Evolutionary conservation across 2,797 vertebrate genomes (phyloP).

Genomic region (Xenops minutus): DNA sequence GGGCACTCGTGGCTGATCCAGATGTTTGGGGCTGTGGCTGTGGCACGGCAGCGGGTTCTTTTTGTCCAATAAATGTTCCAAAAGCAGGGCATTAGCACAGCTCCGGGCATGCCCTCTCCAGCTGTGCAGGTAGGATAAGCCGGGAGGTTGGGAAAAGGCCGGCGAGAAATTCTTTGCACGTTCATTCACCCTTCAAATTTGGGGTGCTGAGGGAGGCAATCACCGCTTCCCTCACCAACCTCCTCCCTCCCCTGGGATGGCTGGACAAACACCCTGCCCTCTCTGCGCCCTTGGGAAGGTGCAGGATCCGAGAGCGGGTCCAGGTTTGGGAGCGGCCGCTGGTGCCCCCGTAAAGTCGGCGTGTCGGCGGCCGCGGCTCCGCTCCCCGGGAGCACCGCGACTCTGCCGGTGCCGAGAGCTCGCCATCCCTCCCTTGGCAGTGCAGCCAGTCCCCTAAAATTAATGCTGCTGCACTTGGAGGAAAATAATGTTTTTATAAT

Average conservation of each 20-base stretch:
- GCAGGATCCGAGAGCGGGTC: not conserved
- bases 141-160: not conserved
- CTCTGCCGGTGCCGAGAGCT: not conserved
- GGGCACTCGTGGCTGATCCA: constrained; percentile 33
- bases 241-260: fast-evolving
- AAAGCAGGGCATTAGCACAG: not conserved
- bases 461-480: constrained; percentile 68
- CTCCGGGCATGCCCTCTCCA: not conserved
- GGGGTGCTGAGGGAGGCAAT: not conserved
- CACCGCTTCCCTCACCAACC: not conserved
- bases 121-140: not conserved
- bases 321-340: not conserved
- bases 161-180: not conserved
- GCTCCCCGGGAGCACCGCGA: constrained; percentile 37
- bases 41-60: not conserved
- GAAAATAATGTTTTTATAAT: constrained; percentile 78
- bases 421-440: constrained; percentile 25
- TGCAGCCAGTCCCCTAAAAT: constrained; percentile 59
- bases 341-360: not conserved
- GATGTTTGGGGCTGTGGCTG: constrained; percentile 37
- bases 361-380: not conserved
- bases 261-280: not conserved
- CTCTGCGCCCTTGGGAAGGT: not conserved
- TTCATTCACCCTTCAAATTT: not conserved
- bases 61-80: constrained; percentile 11